Percentiles rank a stretch among this genome's conserved stretches.
phyloP scores from a whole-genome alignment of 2,113 vertebrate genomes.

The Emydura subglobosa region DNA sequence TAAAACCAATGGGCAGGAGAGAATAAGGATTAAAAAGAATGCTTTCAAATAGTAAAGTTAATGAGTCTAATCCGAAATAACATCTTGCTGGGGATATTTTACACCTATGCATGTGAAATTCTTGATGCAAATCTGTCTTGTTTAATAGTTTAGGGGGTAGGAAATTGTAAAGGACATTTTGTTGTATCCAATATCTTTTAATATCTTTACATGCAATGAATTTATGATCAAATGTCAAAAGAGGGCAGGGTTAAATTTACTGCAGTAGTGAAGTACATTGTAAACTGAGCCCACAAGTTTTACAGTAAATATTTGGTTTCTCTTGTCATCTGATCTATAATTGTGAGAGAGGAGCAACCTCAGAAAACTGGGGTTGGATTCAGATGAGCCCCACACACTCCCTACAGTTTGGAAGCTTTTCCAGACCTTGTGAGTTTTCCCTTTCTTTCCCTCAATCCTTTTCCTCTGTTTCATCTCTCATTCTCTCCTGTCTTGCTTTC shows the following conservation, averaged over 20 bases:
- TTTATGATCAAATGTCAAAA: not conserved
- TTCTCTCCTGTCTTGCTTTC: not conserved
- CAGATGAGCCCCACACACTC: not conserved
- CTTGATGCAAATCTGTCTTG: not conserved
- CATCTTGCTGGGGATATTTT: too few species aligned
- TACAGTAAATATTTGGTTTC: not conserved
- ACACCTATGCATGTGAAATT: not conserved
- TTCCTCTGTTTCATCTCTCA: not conserved
- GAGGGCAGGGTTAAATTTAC: not conserved
- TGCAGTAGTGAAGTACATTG: not conserved
- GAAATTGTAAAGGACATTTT: not conserved
- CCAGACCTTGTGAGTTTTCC: not conserved
- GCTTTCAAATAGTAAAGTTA: not conserved
- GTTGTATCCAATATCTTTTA: not conserved
- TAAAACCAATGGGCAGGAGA: not conserved
- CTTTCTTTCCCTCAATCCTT: not conserved
- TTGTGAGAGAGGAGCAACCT: not conserved
- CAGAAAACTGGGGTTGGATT: not conserved
- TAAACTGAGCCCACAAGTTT: not conserved
- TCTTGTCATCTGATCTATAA: not conserved
- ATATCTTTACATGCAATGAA: not conserved
- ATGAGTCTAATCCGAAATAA: not conserved
- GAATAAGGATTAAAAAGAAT: not conserved
- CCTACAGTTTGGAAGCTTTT: not conserved
- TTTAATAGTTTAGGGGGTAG: not conserved